phyloP scores from a whole-genome alignment of 2,888 invertebrate species.

The Tribolium freemani region DNA sequence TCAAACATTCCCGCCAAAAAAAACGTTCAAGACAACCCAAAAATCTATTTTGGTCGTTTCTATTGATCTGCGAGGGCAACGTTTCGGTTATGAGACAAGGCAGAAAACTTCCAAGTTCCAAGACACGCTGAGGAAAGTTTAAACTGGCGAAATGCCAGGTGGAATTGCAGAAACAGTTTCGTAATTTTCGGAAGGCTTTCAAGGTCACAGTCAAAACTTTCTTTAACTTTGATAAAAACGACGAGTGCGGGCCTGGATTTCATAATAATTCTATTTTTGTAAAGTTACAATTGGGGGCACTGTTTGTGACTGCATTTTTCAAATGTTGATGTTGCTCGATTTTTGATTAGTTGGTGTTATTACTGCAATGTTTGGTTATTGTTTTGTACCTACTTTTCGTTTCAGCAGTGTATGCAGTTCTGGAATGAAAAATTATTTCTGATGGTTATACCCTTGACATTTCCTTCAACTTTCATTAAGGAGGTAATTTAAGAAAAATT shows the following conservation, averaged over 20 bases:
- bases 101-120: neutral
- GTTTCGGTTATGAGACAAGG: neutral
- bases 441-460: too few relatives aligned
- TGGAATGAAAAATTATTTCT: too few relatives aligned
- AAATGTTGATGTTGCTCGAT: too few relatives aligned
- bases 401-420: too few relatives aligned
- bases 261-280: neutral
- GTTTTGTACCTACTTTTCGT: too few relatives aligned
- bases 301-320: too few relatives aligned
- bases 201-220: neutral
- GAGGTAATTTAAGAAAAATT: too few relatives aligned
- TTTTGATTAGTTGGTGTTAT: too few relatives aligned
- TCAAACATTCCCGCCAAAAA: neutral
- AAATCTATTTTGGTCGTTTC: neutral
- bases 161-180: neutral
- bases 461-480: too few relatives aligned
- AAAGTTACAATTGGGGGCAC: too few relatives aligned
- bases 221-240: neutral
- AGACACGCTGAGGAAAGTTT: slow-evolving; percentile 25
- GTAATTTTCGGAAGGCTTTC: neutral
- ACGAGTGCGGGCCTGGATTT: neutral
- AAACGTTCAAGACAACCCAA: too few relatives aligned
- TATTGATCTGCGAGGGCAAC: neutral
- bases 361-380: too few relatives aligned
- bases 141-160: slow-evolving; percentile 13